Conservation (phyloP, 2,888 invertebrate genomes). For the Brassicogethes aeneus region DNA sequence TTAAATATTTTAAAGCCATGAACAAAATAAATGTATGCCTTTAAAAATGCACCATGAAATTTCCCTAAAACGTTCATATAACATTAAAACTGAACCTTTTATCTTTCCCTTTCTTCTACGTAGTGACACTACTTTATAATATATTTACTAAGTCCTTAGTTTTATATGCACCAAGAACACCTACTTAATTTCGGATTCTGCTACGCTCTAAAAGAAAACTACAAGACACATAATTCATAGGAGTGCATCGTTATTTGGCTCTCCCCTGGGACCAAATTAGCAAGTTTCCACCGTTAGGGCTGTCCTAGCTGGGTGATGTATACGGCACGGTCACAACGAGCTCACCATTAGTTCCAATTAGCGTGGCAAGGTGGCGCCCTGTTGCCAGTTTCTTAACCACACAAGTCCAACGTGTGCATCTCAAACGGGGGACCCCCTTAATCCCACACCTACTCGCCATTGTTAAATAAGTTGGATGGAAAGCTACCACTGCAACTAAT, state of each 20-base stretch:
- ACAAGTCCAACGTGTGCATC: slow-evolving; percentile 6
- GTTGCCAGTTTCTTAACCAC: slow-evolving; percentile 1
- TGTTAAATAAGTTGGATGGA: slow-evolving; percentile 12
- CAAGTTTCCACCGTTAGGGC: slow-evolving; percentile 29
- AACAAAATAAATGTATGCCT: no score
- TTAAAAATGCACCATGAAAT: no score
- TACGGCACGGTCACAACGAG: slow-evolving; percentile 31
- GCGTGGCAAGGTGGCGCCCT: slow-evolving; percentile 31
- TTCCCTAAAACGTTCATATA: no score
- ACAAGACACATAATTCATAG: slow-evolving; percentile 22
- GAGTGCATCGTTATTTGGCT: slow-evolving; percentile 17
- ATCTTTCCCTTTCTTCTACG: background rate
- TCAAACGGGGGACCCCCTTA: slow-evolving; percentile 6
- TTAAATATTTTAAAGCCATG: no score
- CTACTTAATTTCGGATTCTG: background rate
- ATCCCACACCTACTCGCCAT: slow-evolving; percentile 16
- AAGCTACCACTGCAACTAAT: slow-evolving; percentile 17
- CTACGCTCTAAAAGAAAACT: background rate
- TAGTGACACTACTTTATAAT: background rate
- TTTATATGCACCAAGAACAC: background rate
- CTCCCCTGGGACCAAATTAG: slow-evolving; percentile 35
- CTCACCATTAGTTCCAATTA: slow-evolving; percentile 38
- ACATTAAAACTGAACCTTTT: background rate
- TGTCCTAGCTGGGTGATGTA: slow-evolving; percentile 31
- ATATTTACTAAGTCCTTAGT: background rate